Base-by-base conservation (phyloP, 2,113 vertebrate genomes). In the Chlamydotis undulata region DNA sequence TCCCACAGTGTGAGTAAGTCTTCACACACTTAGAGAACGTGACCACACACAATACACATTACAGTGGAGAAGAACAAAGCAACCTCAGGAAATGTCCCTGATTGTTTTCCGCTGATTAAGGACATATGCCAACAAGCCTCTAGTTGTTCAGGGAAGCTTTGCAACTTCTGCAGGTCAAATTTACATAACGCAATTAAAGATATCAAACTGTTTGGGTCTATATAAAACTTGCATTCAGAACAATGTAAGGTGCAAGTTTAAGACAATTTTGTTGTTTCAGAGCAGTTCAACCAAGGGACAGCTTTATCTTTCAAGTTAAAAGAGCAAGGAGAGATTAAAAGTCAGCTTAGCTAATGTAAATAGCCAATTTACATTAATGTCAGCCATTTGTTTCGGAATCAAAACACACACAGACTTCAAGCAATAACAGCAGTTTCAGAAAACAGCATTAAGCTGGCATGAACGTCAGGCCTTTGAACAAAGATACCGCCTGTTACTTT, bases 91-190 rank as follows among this genome's bases (percentile, higher is more conserved):
- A 82, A n/a, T 82, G 92, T 89, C 80, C 82, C 94, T 70, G 87
- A 90, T 97, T 96, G 90, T 95, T 88, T 84, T 95, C 28, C 1
- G 86, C 83, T 96, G 87, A 95, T 93, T 93, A 91, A 96, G 91
- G 84, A 83, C 95, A 96, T 92, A 90, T 96, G 94, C 93, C 93
- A 95, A 92, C 93, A 92, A 93, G 88, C 76, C 85, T 65, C 26
- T 6, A 35, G 92, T 90, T 85, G 91, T 63, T 91, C 77, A 73
- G 61, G 68, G 89, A 87, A 76, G 81, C 89, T 82, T 65, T 81
- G 74, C 95, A 82, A 91, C 80, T 92, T 35, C 53, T 57, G 77
- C 57, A 73, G 87, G 57, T 79, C 80, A 79, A 74, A 96, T 92
- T 95, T 96, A 89, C 94, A 69, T 82, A 94, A 91, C 6, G 1